phyloP scores from a whole-genome alignment of 2,888 invertebrate genomes.

The Sinelater perroti region DNA sequence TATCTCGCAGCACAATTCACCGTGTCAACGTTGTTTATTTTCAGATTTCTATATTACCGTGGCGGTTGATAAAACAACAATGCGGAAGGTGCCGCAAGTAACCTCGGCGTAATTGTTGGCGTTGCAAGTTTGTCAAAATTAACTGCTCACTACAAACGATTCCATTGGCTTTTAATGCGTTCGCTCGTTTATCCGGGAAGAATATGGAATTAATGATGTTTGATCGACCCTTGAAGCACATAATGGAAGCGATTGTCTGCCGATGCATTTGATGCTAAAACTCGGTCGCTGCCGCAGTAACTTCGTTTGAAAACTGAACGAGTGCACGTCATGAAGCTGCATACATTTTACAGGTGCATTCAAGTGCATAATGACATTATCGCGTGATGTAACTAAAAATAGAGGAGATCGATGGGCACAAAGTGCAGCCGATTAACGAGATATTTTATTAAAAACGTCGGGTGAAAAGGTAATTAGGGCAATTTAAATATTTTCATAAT shows the following conservation, averaged over 20 bases:
- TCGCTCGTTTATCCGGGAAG: no score
- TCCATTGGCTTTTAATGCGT: no score
- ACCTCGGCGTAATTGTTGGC: no score
- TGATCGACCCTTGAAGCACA: no score
- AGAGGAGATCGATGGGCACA: slow-evolving; percentile 24
- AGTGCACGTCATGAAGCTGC: slow-evolving; percentile 10
- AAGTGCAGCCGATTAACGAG: slow-evolving; percentile 22
- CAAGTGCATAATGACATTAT: slow-evolving; percentile 29
- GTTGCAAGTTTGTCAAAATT: no score
- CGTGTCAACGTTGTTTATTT: slow-evolving; percentile 13
- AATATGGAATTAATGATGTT: no score
- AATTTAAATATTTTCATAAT: slow-evolving; percentile 12
- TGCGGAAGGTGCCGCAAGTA: no score
- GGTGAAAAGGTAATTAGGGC: neutral
- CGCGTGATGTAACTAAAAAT: slow-evolving; percentile 27
- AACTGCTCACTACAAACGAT: no score
- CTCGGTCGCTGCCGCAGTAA: no score
- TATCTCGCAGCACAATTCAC: slow-evolving; percentile 14
- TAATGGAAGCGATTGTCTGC: no score
- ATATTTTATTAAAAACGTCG: slow-evolving; percentile 23
- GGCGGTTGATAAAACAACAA: neutral
- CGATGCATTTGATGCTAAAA: no score
- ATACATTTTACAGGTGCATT: slow-evolving; percentile 26
- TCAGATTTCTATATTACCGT: slow-evolving; percentile 1
- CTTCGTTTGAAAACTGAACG: slow-evolving; percentile 10